These are phyloP conservation scores for Drosophila insularis DNA, from an alignment of 1,140 invertebrate genomes.

Conservation along the genomic window DNA sequence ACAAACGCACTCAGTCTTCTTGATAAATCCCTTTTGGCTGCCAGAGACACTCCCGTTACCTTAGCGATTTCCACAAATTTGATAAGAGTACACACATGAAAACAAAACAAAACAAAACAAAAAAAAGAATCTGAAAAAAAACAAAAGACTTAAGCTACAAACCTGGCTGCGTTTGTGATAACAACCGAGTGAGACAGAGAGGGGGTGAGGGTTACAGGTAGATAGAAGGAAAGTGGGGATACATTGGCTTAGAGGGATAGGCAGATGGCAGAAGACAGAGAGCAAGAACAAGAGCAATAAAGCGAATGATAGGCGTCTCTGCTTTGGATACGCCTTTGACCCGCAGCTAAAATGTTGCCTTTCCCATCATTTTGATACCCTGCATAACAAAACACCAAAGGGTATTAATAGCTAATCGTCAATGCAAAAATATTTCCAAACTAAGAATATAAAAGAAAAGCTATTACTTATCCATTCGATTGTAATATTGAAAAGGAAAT, in stretches of 20 bases:
- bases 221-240: neutral
- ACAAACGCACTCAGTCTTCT: conserved; percentile 53
- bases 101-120: neutral
- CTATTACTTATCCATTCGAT: too few species aligned
- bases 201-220: neutral
- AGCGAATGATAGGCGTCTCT: conserved; percentile 17
- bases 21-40: conserved; percentile 57
- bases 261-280: conserved; percentile 16
- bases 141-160: conserved; percentile 75
- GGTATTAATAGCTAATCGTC: neutral
- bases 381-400: neutral
- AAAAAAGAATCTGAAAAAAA: conserved; percentile 13
- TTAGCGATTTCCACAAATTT: conserved; percentile 68
- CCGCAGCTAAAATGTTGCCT: conserved; percentile 6
- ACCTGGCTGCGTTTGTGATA: conserved; percentile 52
- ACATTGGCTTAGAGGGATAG: neutral
- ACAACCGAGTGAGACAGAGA: neutral
- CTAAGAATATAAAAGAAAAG: too few species aligned
- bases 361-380: conserved; percentile 5
- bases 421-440: too few species aligned
- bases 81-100: conserved; percentile 45
- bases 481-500: too few species aligned
- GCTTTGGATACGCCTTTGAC: conserved; percentile 24
- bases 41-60: conserved; percentile 46
- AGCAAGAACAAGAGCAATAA: conserved; percentile 18